Base-by-base conservation (phyloP, 2,113 vertebrate species). In the Scytalopus superciliaris region DNA sequence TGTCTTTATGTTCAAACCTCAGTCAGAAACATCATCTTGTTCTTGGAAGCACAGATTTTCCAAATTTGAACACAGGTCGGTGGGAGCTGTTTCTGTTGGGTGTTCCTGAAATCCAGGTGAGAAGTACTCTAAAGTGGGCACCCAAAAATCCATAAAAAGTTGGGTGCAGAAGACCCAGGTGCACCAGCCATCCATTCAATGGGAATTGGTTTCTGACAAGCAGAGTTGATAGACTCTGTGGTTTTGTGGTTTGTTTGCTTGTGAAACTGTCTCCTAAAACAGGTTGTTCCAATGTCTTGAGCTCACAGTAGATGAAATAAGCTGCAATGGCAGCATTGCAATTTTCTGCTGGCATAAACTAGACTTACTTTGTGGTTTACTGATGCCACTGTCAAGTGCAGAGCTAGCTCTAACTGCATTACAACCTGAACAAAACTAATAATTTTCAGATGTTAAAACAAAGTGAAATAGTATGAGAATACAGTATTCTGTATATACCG, bases 1-100 rank as follows among this genome's bases (percentile, higher is more conserved):
- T 84, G 19, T 24, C 37, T 73, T 81, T 4, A 0, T 35, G 13
- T 56, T 89, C 35, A 67, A 7, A 44, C 16, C n/a, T 81, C 75
- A 75, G 0, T 63, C 22, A 50, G 62, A 52, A 84, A 15, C 1
- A 10, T n/a, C 2, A 0, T 47, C 27, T n/a, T 8, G 19, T 37
- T 75, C 37, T 79, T 68, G 31, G 47, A 53, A 68, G 33, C 10
- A 27, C 7, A 25, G 28, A 19, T 40, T 72, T 89, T 33, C 19
- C 14, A 44, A 60, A 50, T 68, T 16, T 13, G 27, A 86, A 19
- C 52, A 49, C 0, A 5, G 77, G 16, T 76, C 52, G 70, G 16
- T 12, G 21, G 59, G 64, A 89, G 31, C 7, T 50, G 13, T 55
- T 82, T 75, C 19, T 50, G 6, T 37, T 76, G 22, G 1, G 1